These are phyloP conservation scores for Ceratoteleas bidentatus DNA, from an alignment of 1,140 invertebrate genomes.

Conservation along the genomic window DNA sequence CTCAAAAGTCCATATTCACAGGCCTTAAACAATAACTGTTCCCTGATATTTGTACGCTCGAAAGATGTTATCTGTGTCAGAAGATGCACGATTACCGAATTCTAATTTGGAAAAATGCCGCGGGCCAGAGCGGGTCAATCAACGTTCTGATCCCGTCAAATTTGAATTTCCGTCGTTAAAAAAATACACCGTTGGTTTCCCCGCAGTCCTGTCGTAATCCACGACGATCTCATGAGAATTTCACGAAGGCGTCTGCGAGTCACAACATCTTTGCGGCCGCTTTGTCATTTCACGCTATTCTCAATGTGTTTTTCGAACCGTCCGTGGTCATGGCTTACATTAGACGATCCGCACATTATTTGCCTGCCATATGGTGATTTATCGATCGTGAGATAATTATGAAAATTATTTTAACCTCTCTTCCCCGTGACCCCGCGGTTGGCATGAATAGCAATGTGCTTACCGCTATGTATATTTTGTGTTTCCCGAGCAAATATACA, in stretches of 20 bases:
- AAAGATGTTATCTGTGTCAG: no score
- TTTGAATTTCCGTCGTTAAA: conserved; percentile 61
- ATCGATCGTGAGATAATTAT: conserved; percentile 65
- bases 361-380: conserved; percentile 58
- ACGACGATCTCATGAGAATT: conserved; percentile 53
- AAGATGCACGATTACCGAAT: no score
- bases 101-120: no score
- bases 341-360: conserved; percentile 52
- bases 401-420: conserved; percentile 65
- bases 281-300: conserved; percentile 63
- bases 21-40: no score
- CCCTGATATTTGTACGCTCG: no score
- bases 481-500: conserved; percentile 44
- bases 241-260: conserved; percentile 50
- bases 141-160: conserved; percentile 1
- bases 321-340: conserved; percentile 42
- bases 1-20: no score
- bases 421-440: conserved; percentile 47
- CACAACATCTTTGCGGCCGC: conserved; percentile 46
- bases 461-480: conserved; percentile 57
- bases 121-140: background rate
- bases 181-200: conserved; percentile 39
- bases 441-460: conserved; percentile 42
- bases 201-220: conserved; percentile 46
- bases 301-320: conserved; percentile 28